Evolutionary conservation across 2,888 invertebrate species (phyloP).

Genomic region (Iphiclides podalirius): DNA sequence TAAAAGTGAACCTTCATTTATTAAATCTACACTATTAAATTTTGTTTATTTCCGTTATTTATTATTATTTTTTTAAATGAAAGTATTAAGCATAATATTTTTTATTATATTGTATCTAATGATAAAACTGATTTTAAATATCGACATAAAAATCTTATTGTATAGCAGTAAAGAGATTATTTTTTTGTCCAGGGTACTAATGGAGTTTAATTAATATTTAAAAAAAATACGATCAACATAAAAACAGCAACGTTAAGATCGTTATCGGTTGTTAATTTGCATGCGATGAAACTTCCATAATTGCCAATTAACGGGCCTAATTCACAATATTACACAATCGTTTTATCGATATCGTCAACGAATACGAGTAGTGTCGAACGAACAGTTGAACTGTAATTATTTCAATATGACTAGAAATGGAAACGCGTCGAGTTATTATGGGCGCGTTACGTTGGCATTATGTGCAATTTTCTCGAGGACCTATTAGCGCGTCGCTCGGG

Average conservation of each 20-base stretch:
- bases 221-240: not conserved
- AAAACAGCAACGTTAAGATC: not conserved
- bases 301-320: not conserved
- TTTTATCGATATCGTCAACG: no score
- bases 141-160: no score
- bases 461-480: conserved; percentile 1
- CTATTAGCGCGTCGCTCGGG: conserved; percentile 7
- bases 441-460: not conserved
- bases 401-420: not conserved
- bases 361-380: no score
- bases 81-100: no score
- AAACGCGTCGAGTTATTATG: not conserved
- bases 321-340: not conserved
- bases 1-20: not conserved
- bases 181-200: not conserved
- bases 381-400: no score
- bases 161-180: no score
- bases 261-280: conserved; percentile 1
- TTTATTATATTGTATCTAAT: no score
- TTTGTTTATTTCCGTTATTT: not conserved
- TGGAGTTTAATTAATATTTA: not conserved
- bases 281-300: not conserved
- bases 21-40: not conserved
- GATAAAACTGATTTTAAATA: no score
- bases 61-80: not conserved